Percentiles rank a stretch among this genome's conserved stretches.
Evolutionary conservation across 2,113 vertebrate genomes (phyloP).

Genomic region (Poicephalus gulielmi): DNA sequence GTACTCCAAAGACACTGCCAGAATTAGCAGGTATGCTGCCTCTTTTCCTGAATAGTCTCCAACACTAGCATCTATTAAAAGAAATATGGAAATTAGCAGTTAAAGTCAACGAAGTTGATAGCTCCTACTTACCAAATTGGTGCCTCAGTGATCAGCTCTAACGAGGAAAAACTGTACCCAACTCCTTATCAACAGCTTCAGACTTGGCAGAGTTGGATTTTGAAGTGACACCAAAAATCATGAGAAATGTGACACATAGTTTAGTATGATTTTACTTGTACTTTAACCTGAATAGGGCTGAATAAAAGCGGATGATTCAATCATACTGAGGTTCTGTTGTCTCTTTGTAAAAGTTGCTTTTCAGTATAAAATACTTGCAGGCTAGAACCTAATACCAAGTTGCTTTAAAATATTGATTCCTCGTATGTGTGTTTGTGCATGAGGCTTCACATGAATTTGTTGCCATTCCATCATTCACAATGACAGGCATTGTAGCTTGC

Average conservation of each 20-base stretch:
- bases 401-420: constrained; percentile 21
- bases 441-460: constrained; percentile 19
- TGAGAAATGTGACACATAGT: not conserved
- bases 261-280: not conserved
- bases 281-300: not conserved
- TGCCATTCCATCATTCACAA: constrained; percentile 45
- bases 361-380: not conserved
- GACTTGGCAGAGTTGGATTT: constrained; percentile 26
- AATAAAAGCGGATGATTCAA: constrained; percentile 22
- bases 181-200: constrained; percentile 20
- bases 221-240: constrained; percentile 46
- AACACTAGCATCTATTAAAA: not conserved
- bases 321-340: not conserved
- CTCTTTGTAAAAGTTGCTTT: not conserved
- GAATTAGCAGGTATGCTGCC: not conserved
- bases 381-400: not conserved
- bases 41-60: not conserved
- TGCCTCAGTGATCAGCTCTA: constrained; percentile 43
- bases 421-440: constrained; percentile 19
- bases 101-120: constrained; percentile 41
- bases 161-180: constrained; percentile 8
- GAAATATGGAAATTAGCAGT: constrained; percentile 40
- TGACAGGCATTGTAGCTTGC: constrained; percentile 45
- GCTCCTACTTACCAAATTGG: constrained; percentile 19
- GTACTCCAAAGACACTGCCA: not conserved